These are phyloP conservation scores for Podarcis lilfordi DNA, from an alignment of 2,797 vertebrate genomes.

Conservation along the genomic window DNA sequence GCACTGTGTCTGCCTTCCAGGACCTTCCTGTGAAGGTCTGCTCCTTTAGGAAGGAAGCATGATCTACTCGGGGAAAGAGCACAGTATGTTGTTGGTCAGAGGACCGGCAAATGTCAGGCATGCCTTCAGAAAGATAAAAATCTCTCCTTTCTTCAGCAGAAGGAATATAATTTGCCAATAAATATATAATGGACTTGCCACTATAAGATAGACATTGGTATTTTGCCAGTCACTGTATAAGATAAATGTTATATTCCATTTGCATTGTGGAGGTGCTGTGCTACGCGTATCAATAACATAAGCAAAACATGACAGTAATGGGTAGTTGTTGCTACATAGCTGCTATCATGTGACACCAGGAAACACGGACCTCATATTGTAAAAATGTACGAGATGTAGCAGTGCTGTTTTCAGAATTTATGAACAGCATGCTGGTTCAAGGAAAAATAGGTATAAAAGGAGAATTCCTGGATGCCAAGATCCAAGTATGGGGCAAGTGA, in stretches of 20 bases:
- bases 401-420: no score
- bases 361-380: background rate
- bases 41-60: constrained; percentile 2
- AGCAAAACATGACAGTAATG: background rate
- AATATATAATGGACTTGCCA: background rate
- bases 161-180: background rate
- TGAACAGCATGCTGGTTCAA: no score
- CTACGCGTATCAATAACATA: background rate
- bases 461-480: no score
- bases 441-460: no score
- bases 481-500: no score
- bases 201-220: background rate
- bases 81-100: background rate
- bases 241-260: background rate
- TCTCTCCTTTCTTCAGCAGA: background rate
- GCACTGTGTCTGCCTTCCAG: background rate
- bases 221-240: background rate
- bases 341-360: background rate
- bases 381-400: background rate
- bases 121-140: background rate
- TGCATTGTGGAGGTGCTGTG: background rate
- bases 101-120: background rate
- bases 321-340: background rate
- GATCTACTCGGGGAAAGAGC: background rate
- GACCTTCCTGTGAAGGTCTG: constrained; percentile 28